Base-by-base conservation (phyloP, 2,797 vertebrate genomes). In the Hyperoplus immaculatus region DNA sequence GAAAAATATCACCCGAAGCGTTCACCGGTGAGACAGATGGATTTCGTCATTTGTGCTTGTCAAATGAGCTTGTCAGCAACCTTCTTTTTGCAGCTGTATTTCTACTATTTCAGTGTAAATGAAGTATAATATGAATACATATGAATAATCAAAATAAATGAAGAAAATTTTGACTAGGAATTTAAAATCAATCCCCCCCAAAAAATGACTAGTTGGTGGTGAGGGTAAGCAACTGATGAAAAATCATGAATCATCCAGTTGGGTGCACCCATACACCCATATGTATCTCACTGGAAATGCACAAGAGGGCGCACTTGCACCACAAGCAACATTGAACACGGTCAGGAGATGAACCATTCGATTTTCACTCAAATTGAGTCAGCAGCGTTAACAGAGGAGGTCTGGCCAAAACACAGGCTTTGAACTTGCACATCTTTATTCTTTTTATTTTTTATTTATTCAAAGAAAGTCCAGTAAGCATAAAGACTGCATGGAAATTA, bases 391-490 rank as follows among this genome's bases (percentile, higher is more conserved):
- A 85, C 7, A 80, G 59, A 86, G 43, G 36, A 80, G 49, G 21
- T 70, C 29, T 29, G 29, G 29, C 60, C 71, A 82, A 63, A 70
- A 56, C 13, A 5, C 75, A 62, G 66, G 59, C 81, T 80, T 88
- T 92, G 69, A 93, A 92, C 91, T 95, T 94, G 90, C 88, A 94
- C 90, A 93, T 91, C 87, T 93, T 94, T 94, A 93, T 94, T 94
- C 46, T 89, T 93, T 94, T 93, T 94, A 93, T 94, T 94, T 46
- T 89, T 93, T 94, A 93, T 59, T 94, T 95, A 95, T 93, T 95
- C 90, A 93, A 95, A 95, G 90, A 92, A 95, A 95, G 91, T 95
- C 92, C 94, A 94, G 91, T 95, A 94, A 95, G 94, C 95, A 94
- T 94, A 94, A 95, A 95, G 94, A 95, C 93, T 94, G 94, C 94